Percentiles rank a stretch among this genome's conserved stretches.
Conservation (phyloP, 2,888 invertebrate species). For the Drosophila infuscata region DNA sequence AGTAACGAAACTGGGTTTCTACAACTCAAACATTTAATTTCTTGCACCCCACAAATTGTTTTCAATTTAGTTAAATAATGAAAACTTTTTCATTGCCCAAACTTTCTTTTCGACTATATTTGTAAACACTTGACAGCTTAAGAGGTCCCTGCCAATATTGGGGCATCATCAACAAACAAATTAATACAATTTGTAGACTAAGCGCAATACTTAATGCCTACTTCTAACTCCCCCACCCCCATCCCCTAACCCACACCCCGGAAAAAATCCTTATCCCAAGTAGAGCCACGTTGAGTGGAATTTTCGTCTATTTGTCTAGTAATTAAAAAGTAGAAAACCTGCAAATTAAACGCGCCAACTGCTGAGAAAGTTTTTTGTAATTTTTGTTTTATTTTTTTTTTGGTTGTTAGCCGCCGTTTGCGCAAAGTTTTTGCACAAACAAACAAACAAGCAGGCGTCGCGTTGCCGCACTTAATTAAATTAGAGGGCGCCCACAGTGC, state of each 20-base stretch:
- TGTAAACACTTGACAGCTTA: slow-evolving; percentile 14
- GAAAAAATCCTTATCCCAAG: not conserved
- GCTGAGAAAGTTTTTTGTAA: slow-evolving; percentile 59
- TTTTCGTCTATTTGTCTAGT: slow-evolving; percentile 64
- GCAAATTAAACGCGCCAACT: slow-evolving; percentile 78
- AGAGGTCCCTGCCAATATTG: slow-evolving; percentile 45
- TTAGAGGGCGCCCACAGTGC: slow-evolving; percentile 58
- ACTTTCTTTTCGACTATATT: slow-evolving; percentile 23
- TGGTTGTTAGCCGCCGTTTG: slow-evolving; percentile 22
- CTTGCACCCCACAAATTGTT: slow-evolving; percentile 24
- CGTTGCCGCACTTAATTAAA: slow-evolving; percentile 77
- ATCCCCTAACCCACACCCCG: no score
- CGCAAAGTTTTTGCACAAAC: slow-evolving; percentile 64
- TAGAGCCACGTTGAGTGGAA: slow-evolving; percentile 20
- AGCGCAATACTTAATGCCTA: slow-evolving; percentile 29
- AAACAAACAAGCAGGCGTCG: slow-evolving; percentile 72
- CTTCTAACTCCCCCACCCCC: not conserved
- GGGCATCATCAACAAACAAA: slow-evolving; percentile 56
- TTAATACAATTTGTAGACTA: slow-evolving; percentile 52
- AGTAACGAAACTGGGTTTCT: not conserved
- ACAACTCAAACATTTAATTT: slow-evolving; percentile 2
- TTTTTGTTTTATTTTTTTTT: slow-evolving; percentile 20
- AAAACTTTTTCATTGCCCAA: slow-evolving; percentile 23
- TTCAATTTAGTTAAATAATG: slow-evolving; percentile 12
- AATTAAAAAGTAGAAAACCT: slow-evolving; percentile 79